Evolutionary conservation across 1,140 invertebrate species (phyloP).

Genomic region (Leucophenga varia): DNA sequence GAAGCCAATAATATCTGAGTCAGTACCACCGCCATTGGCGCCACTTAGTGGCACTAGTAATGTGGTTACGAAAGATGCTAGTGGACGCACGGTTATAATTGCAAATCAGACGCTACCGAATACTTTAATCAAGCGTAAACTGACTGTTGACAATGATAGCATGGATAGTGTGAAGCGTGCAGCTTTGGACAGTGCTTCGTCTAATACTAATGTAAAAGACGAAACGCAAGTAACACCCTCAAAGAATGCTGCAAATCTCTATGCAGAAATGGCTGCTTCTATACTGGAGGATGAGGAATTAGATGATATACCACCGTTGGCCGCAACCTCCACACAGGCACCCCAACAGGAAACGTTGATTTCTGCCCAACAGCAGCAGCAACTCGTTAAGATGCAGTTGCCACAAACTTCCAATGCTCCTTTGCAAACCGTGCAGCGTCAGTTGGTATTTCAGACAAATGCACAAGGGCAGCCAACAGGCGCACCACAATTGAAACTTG

Average conservation of each 20-base stretch:
- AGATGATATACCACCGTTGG: conserved; percentile 51
- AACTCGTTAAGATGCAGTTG: not conserved
- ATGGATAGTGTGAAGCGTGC: conserved; percentile 13
- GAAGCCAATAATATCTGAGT: conserved; percentile 15
- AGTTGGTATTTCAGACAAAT: conserved; percentile 23
- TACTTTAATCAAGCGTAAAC: conserved; percentile 45
- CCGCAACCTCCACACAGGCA: conserved; percentile 24
- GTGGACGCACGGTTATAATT: conserved; percentile 48
- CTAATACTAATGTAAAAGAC: conserved; percentile 36
- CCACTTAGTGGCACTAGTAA: conserved; percentile 45
- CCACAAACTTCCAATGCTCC: not conserved
- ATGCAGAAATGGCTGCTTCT: conserved; percentile 67
- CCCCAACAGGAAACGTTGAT: conserved; percentile 9
- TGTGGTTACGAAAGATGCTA: conserved; percentile 22
- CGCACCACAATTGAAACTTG: conserved; percentile 19
- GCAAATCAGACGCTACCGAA: conserved; percentile 54
- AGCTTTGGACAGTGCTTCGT: conserved; percentile 22
- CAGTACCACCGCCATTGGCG: conserved; percentile 55
- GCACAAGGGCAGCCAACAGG: no score
- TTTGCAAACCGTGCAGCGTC: conserved; percentile 17
- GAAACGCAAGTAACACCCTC: conserved; percentile 58
- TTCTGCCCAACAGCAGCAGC: conserved; percentile 35
- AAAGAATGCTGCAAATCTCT: conserved; percentile 67
- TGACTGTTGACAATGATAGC: conserved; percentile 57
- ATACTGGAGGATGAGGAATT: conserved; percentile 66